Evolutionary conservation across 2,888 invertebrate genomes (phyloP), one percentile per base, ranked within the genome.

Genomic region (Lasioglossum calceatum): DNA sequence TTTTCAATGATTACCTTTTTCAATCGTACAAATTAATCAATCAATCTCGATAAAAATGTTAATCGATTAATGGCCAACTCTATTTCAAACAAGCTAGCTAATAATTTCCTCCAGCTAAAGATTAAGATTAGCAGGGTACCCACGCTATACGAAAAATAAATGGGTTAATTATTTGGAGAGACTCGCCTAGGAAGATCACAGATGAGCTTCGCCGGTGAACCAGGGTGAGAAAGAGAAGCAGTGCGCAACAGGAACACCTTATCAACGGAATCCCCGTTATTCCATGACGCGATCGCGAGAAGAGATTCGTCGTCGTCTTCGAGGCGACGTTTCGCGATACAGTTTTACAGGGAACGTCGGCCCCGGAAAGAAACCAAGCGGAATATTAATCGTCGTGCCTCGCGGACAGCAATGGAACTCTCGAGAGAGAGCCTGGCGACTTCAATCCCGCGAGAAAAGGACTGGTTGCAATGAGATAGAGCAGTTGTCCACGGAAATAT

Each of bases 351-450:
- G 85, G 87, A 84, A 83, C 78, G 81, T 75, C 16, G 54, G 76
- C 64, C 88, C 82, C 71, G 61, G 81, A 82, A 88, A 85, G 84
- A 76, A 85, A 79, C 84, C 79, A 79, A 81, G 84, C 71, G 77
- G 88, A 86, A 88, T 88, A 87, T 85, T 87, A 88, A 88, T 87
- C 85, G 82, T 76, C 50, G 32, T 73, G 58, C 42, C 42, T 12
- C 79, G 32, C 58, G 79, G 64, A 27, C 73, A 50, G 73, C 47
- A 16, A 32, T 14, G 27, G 61, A 23, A 44, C 44, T 44, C 27
- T 14, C 27, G 7, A n/a, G 58, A 50, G 54, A n/a, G 54, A 23
- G 23, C 23, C 8, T 58, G 54, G 14, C 12, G 10, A 14, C 61
- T 61, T 27, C 27, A 27, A 27, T 14, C 58, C 27, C 61, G 61